A percentile compares a stretch with the other conserved stretches of the same genome.
These are phyloP conservation scores for Latrodectus hesperus DNA, from an alignment of 2,888 invertebrate genomes.

Conservation along the genomic window DNA sequence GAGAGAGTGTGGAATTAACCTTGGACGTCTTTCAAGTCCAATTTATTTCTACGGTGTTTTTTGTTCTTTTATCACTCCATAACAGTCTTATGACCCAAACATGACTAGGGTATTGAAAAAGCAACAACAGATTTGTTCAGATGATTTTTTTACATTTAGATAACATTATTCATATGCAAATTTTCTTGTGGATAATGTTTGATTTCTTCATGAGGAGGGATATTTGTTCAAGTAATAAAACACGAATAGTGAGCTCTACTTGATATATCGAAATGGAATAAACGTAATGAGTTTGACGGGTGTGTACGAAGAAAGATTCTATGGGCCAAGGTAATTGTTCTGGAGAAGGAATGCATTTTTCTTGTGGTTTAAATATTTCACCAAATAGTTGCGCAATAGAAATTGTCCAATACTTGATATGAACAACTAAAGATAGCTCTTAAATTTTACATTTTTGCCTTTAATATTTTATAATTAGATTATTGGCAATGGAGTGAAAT, in stretches of 20 bases:
- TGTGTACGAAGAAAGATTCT: not conserved
- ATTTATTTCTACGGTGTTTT: not conserved
- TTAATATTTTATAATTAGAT: too few species aligned
- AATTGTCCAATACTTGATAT: too few species aligned
- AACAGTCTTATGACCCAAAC: not conserved
- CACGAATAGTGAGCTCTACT: too few species aligned
- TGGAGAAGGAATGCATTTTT: too few species aligned
- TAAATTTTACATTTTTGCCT: too few species aligned
- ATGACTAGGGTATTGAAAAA: not conserved
- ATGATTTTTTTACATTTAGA: not conserved
- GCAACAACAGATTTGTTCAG: not conserved
- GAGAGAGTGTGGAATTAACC: not conserved
- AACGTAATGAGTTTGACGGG: not conserved
- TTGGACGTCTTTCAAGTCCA: constrained; percentile 3
- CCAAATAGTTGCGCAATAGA: too few species aligned
- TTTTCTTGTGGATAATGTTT: not conserved
- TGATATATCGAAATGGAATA: not conserved
- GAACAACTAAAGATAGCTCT: too few species aligned
- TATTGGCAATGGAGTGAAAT: too few species aligned
- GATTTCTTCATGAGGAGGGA: not conserved
- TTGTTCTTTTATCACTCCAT: not conserved
- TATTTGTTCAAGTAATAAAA: not conserved
- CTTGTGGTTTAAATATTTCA: too few species aligned
- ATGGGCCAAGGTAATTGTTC: too few species aligned
- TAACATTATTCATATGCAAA: constrained; percentile 5